Percentiles rank a stretch among this genome's conserved stretches.
phyloP scores from a whole-genome alignment of 2,888 invertebrate species.

The Osmoderma eremita region DNA sequence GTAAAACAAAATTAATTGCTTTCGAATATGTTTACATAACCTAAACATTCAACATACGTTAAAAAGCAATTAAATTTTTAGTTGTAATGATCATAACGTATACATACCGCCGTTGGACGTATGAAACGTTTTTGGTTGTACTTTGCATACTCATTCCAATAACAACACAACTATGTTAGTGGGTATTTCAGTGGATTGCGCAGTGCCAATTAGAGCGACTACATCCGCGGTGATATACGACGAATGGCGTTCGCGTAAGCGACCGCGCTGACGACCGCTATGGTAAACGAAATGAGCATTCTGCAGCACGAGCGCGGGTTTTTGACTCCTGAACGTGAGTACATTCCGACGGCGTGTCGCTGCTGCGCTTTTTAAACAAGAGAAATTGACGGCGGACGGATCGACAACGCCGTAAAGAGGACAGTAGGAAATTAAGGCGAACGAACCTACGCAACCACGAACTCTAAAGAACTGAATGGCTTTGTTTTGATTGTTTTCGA shows the following conservation, averaged over 20 bases:
- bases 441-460: no score
- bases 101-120: neutral
- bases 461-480: slow-evolving; percentile 2
- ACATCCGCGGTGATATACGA: neutral
- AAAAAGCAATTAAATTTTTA: slow-evolving; percentile 23
- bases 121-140: neutral
- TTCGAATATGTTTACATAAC: slow-evolving; percentile 25
- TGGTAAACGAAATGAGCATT: slow-evolving; percentile 5
- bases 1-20: slow-evolving; percentile 14
- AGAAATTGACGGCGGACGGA: slow-evolving; percentile 17
- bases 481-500: slow-evolving; percentile 7
- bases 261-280: no score
- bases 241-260: neutral
- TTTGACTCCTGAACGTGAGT: slow-evolving; percentile 30
- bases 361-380: slow-evolving; percentile 20
- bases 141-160: no score
- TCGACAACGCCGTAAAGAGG: slow-evolving; percentile 1
- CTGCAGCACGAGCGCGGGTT: slow-evolving; percentile 19
- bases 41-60: slow-evolving; percentile 8
- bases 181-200: neutral
- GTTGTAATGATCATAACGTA: slow-evolving; percentile 2
- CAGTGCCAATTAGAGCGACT: slow-evolving; percentile 25
- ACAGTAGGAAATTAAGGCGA: slow-evolving; percentile 5
- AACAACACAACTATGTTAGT: slow-evolving; percentile 7
- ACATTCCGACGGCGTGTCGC: slow-evolving; percentile 21